Evolutionary conservation across 2,888 invertebrate species (phyloP), one percentile per base, ranked within the genome.

Genomic region (Germaria angustata): DNA sequence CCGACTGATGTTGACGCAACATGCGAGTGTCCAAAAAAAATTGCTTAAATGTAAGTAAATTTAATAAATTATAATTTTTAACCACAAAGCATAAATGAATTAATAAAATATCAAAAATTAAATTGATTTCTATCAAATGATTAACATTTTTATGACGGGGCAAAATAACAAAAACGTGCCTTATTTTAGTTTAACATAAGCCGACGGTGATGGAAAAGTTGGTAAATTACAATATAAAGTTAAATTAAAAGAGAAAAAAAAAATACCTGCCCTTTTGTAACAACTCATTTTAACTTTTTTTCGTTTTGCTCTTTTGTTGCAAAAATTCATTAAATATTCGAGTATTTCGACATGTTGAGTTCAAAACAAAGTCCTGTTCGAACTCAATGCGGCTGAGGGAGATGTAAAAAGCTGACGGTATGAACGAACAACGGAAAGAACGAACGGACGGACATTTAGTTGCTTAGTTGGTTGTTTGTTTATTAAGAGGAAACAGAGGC

Each of bases 281-380:
- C n/a, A n/a, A n/a, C n/a, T n/a, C n/a, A n/a, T n/a, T n/a, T n/a
- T n/a, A n/a, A n/a, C n/a, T n/a, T n/a, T n/a, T n/a, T n/a, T n/a
- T n/a, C n/a, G n/a, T n/a, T 39, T 49, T 15, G 17, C 59, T 63
- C 15, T 39, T 20, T 17, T 44, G 1, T 11, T 0, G n/a, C n/a
- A n/a, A n/a, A 11, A 41, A 63, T 72, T 72, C 55, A 72, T 72
- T 66, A 51, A 59, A 71, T n/a, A n/a, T n/a, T n/a, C n/a, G n/a
- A 72, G 34, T 34, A 49, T 57, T 72, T 66, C 24, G 11, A n/a
- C 32, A n/a, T 32, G 32, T 66, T 57, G 55, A 46, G 17, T 32
- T 32, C 36, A 69, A 77, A 61, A 66, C 20, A 41, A 68, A 68
- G 20, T 76, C 51, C 24, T n/a, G 34, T 20, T 28, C 1, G 34